Base-by-base conservation (phyloP, 1,140 invertebrate species). In the Macrobrachium rosenbergii region DNA sequence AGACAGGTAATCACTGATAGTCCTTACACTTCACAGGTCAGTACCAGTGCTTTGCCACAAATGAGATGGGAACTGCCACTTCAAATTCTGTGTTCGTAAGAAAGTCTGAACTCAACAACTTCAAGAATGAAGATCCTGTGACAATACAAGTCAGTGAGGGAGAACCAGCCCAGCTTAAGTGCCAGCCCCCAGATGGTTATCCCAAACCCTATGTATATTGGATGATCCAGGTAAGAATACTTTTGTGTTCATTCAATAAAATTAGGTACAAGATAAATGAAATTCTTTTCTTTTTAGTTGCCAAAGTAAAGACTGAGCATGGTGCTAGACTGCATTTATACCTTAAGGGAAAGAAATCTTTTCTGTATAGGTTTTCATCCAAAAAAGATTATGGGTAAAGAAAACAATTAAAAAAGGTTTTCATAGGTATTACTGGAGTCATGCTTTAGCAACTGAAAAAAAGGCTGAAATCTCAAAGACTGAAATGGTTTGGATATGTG, bases 1-100 rank as follows among this genome's bases (percentile, higher is more conserved):
- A 58, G 28, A 79, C 16, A n/a, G 17, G 21, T 64, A 59, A 23
- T 77, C 69, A 59, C 81, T 62, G 62, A 79, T 16, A 17, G 19
- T 83, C 37, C 58, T 62, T 62, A 77, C 88, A 79, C 67, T 81
- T 86, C 89, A 59, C 90, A 93, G 92, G 98, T 58, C 96, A 99
- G 90, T 99, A 99, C 92, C 98, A 99, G 91, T 99, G 99, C 93
- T 98, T 98, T 92, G 98, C 98, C 0, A 94, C 95, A 90, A 99
- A 99, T 91, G 95, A 97, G 90, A 97, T 97, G 94, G 99, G 99
- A 72, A 96, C 94, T 6, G 97, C 98, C 17, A 97, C 97, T 0
- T 98, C 97, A 0, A 98, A 99, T 92, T 97, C 97, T 0, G 97
- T 99, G 14, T 98, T 97, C 91, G 96, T 99, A 17, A 93, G 97